phyloP scores from a whole-genome alignment of 2,113 vertebrate genomes.

The Campylorhamphus procurvoides region DNA sequence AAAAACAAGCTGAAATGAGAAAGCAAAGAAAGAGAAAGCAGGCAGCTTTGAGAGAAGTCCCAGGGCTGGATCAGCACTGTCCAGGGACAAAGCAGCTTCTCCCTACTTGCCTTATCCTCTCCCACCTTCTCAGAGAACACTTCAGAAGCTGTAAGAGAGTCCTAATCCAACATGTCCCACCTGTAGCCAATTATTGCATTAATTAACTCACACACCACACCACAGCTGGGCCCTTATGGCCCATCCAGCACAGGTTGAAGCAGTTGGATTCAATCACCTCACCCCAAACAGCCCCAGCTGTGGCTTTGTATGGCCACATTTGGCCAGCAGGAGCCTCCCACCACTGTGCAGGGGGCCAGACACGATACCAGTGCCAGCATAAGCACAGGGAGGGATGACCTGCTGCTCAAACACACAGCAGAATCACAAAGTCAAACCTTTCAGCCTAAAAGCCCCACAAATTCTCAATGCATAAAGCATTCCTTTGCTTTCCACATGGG shows the following conservation, averaged over 20 bases:
- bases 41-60: background rate
- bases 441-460: accelerated
- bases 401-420: background rate
- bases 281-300: background rate
- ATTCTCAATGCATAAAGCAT: background rate
- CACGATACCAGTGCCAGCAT: background rate
- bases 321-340: background rate
- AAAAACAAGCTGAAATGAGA: background rate
- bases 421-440: background rate
- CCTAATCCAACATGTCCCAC: accelerated
- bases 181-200: accelerated
- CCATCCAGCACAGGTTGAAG: accelerated
- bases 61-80: background rate
- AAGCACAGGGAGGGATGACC: background rate
- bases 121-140: background rate
- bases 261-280: accelerated
- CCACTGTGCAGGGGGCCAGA: too few species aligned
- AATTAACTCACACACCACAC: background rate
- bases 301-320: background rate
- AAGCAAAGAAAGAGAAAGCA: background rate
- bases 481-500: background rate
- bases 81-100: background rate
- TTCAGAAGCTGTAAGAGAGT: background rate
- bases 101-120: background rate
- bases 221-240: accelerated